Conservation (phyloP, 2,113 vertebrate species). For the Toxotes jaculatrix region DNA sequence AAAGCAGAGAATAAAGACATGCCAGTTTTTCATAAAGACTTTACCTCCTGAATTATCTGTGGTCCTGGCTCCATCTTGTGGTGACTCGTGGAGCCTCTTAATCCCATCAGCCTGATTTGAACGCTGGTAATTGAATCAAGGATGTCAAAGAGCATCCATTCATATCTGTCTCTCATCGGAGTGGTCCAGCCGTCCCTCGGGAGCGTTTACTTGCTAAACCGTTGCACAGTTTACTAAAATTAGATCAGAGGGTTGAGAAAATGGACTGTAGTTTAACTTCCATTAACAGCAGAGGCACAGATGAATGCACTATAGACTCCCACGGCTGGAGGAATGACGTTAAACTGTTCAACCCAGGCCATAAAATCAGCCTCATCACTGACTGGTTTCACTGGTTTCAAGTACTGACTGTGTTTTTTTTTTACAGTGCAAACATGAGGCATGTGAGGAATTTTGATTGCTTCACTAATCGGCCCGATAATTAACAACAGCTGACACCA, state of each 20-base stretch:
- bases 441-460: not conserved
- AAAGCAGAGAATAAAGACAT: not conserved
- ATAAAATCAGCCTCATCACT: not conserved
- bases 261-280: conserved; percentile 9
- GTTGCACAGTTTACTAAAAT: conserved; percentile 32
- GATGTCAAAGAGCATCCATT: conserved; percentile 47
- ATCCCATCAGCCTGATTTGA: conserved; percentile 42
- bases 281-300: not conserved
- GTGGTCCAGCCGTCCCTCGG: conserved; percentile 22
- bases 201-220: conserved; percentile 36
- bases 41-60: not conserved
- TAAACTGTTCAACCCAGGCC: not conserved
- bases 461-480: not conserved
- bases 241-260: conserved; percentile 34
- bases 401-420: not conserved
- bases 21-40: no score
- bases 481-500: not conserved
- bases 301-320: not conserved
- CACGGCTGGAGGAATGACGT: not conserved
- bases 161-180: conserved; percentile 27
- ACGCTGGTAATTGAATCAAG: conserved; percentile 57
- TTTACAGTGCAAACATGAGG: not conserved
- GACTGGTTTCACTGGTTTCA: no score
- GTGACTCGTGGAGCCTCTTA: not conserved
- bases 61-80: conserved; percentile 72